A percentile compares a stretch with the other conserved stretches of the same genome.
Evolutionary conservation across 2,888 invertebrate genomes (phyloP).

Genomic region (Gortyna flavago): DNA sequence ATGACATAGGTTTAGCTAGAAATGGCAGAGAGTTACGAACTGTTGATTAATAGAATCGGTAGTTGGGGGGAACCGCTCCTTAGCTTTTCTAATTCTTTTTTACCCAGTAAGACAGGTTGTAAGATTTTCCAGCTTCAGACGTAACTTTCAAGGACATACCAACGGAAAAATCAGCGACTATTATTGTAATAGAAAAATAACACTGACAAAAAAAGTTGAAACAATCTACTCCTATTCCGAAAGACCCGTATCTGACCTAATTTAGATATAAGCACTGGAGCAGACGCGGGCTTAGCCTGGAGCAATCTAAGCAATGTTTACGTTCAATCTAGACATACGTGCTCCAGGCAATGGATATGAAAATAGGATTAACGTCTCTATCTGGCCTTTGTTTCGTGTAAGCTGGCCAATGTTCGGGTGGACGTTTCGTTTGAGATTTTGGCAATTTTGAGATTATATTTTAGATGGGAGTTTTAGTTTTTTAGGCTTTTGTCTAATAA

Average conservation of each 20-base stretch:
- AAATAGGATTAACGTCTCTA: constrained; percentile 52
- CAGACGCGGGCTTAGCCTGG: constrained; percentile 41
- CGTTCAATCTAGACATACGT: constrained; percentile 67
- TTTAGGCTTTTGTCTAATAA: background rate
- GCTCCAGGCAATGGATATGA: constrained; percentile 52
- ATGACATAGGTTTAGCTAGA: background rate
- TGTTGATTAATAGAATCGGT: too few relatives aligned
- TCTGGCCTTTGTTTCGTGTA: constrained; percentile 30
- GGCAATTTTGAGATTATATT: background rate
- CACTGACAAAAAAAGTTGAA: background rate
- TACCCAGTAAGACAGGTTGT: too few relatives aligned
- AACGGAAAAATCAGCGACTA: background rate
- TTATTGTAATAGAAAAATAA: background rate
- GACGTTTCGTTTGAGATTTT: background rate
- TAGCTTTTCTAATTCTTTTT: too few relatives aligned
- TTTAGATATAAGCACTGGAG: constrained; percentile 45
- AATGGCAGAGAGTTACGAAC: background rate
- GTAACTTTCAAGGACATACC: background rate
- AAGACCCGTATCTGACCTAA: constrained; percentile 32
- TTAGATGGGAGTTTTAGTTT: background rate
- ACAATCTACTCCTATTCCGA: background rate
- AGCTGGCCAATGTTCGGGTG: constrained; percentile 24
- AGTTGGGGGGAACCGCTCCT: too few relatives aligned
- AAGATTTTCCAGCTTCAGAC: background rate
- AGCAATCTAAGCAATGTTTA: constrained; percentile 71